phyloP scores from a whole-genome alignment of 2,113 vertebrate species.

The Taurulus bubalis region DNA sequence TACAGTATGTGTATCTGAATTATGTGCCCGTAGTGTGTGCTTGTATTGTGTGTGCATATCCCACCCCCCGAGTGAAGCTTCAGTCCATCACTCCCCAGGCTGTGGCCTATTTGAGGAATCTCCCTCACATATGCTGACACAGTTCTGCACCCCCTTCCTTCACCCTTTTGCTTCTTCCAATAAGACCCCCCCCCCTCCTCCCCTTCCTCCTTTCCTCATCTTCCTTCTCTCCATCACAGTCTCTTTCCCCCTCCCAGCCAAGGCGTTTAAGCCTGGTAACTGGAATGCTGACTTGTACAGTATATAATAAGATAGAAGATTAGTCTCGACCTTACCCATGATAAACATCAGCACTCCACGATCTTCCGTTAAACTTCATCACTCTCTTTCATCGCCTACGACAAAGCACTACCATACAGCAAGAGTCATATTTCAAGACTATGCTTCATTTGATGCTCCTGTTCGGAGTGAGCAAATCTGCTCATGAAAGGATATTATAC shows the following conservation, averaged over 20 bases:
- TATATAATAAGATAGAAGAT: constrained; percentile 60
- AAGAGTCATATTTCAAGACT: constrained; percentile 6
- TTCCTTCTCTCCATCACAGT: constrained; percentile 35
- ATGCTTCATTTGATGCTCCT: constrained; percentile 18
- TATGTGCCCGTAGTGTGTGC: constrained; percentile 22
- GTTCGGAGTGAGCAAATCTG: constrained; percentile 12
- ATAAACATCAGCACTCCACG: constrained; percentile 46
- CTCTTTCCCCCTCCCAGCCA: not conserved
- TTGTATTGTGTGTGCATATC: constrained; percentile 34
- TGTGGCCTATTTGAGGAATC: constrained; percentile 74
- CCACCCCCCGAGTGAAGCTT: constrained; percentile 32
- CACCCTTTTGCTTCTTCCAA: constrained; percentile 17
- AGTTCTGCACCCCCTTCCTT: constrained; percentile 48
- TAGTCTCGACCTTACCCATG: constrained; percentile 35
- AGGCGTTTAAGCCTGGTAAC: constrained; percentile 31
- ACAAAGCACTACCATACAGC: not conserved
- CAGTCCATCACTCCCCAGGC: constrained; percentile 69
- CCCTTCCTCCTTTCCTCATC: constrained; percentile 34
- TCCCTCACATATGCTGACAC: constrained; percentile 78
- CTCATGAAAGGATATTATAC: constrained; percentile 31
- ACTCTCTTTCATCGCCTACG: constrained; percentile 15
- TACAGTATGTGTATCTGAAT: constrained; percentile 13
- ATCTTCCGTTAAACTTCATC: constrained; percentile 28
- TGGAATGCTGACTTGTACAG: constrained; percentile 63
- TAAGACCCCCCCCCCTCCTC: not conserved